Conservation (phyloP, 2,113 vertebrate genomes). For the Ariopsis seemanni region DNA sequence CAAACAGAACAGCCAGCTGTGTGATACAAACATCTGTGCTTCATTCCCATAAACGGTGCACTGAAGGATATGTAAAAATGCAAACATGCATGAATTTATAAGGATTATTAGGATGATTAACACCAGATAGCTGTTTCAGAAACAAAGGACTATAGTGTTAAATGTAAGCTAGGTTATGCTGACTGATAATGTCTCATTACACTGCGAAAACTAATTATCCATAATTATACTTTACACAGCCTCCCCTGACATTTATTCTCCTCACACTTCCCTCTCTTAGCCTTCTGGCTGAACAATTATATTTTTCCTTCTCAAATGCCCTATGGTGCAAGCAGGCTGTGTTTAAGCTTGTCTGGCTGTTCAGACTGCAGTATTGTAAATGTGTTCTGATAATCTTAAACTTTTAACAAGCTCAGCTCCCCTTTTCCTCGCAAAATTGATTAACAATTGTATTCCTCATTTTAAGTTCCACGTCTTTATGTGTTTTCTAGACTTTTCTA, state of each 20-base stretch:
- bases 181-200: conserved; percentile 7
- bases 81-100: not conserved
- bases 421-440: not conserved
- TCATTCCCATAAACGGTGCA: not conserved
- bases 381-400: conserved; percentile 3
- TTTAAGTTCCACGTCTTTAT: not conserved
- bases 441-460: not conserved
- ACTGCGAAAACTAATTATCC: conserved; percentile 20
- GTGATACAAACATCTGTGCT: not conserved
- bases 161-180: not conserved
- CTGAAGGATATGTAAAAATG: not conserved
- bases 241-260: conserved; percentile 13
- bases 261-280: not conserved
- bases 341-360: conserved; percentile 1
- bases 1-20: not conserved
- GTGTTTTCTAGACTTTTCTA: not conserved
- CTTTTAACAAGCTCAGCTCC: not conserved
- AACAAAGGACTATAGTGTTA: not conserved
- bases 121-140: not conserved
- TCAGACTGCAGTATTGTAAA: not conserved
- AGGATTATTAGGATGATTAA: not conserved
- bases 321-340: conserved; percentile 11
- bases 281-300: conserved; percentile 32
- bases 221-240: conserved; percentile 9
- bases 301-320: conserved; percentile 8